Base-by-base conservation (phyloP, 30 jellyfish, hydroid and myxozoan genomes). In the Mastigias papua region DNA sequence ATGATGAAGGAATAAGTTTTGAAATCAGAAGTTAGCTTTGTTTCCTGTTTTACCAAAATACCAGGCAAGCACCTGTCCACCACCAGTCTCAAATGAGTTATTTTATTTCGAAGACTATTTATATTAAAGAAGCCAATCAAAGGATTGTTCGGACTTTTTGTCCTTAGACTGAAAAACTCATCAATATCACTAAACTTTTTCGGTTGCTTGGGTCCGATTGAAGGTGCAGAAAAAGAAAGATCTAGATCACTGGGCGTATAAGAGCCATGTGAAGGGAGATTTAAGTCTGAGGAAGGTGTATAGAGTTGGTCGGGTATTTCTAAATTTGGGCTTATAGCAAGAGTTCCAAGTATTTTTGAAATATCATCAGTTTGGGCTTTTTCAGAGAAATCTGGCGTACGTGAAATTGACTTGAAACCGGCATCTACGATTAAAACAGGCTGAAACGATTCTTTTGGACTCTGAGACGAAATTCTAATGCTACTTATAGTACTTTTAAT, bases 51-150 rank as follows among this genome's bases (percentile, higher is more conserved):
- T n/a, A n/a, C n/a, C n/a, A n/a, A n/a, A n/a, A n/a, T n/a, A n/a
- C n/a, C n/a, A n/a, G n/a, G n/a, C n/a, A n/a, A n/a, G n/a, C n/a
- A n/a, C n/a, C n/a, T n/a, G n/a, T 74, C 86, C 86, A 74, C 22
- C 25, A 74, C 73, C 73, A 74, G 8, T 50, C 86, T 74, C 73
- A 74, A 22, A 74, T 34, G 73, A 74, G 48, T 74, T 42, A 74
- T 74, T 50, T 74, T 74, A 69, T 74, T 74, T 35, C 82, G 63
- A 31, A 70, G 82, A 70, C 82, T 73, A 42, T 73, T 15, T 5
- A 77, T 77, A 77, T 77, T 77, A 26, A 77, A 77, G 77, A 77
- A 77, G 1, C 88, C 77, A 30, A 51, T 50, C 34, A 77, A 28
- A 51, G 77, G 88, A 60, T 77, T 77, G 26, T 50, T 77, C 32